Conservation (phyloP, 2,888 invertebrate species). For the Shargacucullia verbasci region DNA sequence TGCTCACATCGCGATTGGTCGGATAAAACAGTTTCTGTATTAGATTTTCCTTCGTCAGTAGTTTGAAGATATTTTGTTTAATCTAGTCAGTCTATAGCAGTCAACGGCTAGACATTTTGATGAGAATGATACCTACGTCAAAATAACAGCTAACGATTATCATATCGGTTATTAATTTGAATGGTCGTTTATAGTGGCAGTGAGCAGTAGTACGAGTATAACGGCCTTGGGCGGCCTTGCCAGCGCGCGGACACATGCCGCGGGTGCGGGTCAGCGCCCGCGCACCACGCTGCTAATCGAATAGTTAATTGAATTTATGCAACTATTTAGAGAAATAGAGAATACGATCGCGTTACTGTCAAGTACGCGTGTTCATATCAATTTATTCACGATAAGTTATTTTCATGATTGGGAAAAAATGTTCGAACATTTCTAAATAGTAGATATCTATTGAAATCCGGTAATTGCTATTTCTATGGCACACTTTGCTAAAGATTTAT, state of each 20-base stretch:
- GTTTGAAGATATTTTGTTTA: no score
- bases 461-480: constrained; percentile 7
- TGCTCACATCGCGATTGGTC: neutral
- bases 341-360: constrained; percentile 30
- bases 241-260: constrained; percentile 63
- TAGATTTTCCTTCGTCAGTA: neutral
- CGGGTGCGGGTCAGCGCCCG: constrained; percentile 65
- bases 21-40: constrained; percentile 5
- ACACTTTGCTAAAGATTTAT: no score
- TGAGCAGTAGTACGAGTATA: constrained; percentile 64
- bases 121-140: constrained; percentile 4
- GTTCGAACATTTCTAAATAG: constrained; percentile 3
- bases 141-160: constrained; percentile 28
- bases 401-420: neutral
- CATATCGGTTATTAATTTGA: constrained; percentile 44
- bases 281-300: constrained; percentile 61
- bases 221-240: constrained; percentile 87
- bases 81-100: neutral
- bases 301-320: constrained; percentile 60
- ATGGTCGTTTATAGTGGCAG: constrained; percentile 41
- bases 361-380: constrained; percentile 21
- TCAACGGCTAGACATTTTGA: neutral
- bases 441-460: constrained; percentile 21
- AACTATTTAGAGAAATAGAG: constrained; percentile 46
- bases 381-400: constrained; percentile 7